Percentiles rank a stretch among this genome's conserved stretches.
Evolutionary conservation across 2,113 vertebrate genomes (phyloP).

Genomic region (Rhagologus leucostigma): DNA sequence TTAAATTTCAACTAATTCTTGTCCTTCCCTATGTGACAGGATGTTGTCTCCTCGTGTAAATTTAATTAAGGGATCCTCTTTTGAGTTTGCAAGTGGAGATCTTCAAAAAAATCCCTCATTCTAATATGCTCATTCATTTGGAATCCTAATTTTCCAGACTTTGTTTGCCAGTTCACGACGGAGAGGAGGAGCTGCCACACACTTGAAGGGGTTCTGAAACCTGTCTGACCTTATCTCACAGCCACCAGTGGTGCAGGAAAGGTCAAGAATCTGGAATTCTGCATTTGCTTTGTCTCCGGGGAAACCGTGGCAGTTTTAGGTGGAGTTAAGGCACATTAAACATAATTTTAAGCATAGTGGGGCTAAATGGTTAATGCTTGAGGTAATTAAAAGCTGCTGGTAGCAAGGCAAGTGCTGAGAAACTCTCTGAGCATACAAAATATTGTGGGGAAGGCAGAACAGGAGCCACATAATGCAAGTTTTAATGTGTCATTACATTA

Average conservation of each 20-base stretch:
- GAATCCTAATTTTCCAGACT: background rate
- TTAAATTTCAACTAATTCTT: background rate
- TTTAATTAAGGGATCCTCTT: background rate
- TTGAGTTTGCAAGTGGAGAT: background rate
- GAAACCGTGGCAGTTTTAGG: background rate
- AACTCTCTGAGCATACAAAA: background rate
- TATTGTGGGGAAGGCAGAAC: background rate
- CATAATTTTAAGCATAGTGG: background rate
- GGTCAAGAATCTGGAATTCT: background rate
- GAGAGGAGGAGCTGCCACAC: background rate
- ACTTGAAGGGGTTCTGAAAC: background rate
- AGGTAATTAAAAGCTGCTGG: background rate
- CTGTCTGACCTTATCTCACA: background rate
- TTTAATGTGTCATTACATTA: background rate
- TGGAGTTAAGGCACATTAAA: background rate
- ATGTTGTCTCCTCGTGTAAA: background rate
- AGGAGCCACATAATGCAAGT: background rate
- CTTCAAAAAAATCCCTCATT: background rate
- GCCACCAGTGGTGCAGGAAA: background rate
- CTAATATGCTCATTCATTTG: background rate
- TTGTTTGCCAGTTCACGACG: background rate
- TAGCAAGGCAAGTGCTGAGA: background rate
- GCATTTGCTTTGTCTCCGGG: background rate
- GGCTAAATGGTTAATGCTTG: background rate
- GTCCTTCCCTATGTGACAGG: background rate